Evolutionary conservation across 2,888 invertebrate species (phyloP), one percentile per base, ranked within the genome.

Genomic region (Tenthredo livida): DNA sequence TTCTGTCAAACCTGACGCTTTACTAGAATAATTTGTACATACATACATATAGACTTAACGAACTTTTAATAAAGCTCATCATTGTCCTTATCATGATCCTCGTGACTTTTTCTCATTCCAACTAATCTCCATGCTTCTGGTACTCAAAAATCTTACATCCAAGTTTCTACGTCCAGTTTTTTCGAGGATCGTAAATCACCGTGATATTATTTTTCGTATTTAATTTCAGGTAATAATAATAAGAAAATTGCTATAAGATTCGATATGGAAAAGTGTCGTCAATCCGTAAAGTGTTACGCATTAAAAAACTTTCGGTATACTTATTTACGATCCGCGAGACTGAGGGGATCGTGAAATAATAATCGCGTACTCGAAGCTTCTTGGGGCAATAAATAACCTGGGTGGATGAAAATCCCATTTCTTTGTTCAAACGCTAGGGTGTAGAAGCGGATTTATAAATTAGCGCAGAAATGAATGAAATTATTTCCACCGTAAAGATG

Each of bases 1-100:
- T 89, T 43, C 75, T 89, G 61, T 85, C 84, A 61, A 87, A 89
- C 84, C 88, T 91, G 25, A 70, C 80, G 61, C 80, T 80, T 80
- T 40, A 37, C 15, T 80, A 80, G 80, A n/a, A n/a, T 61, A 40
- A 80, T 61, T 80, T 80, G 80, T 80, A 80, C 43, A 80, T n/a
- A n/a, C n/a, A n/a, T n/a, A n/a, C n/a, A n/a, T n/a, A n/a, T 61
- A 61, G 12, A 29, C 33, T 15, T 29, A 29, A 33, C 9, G 25
- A 75, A 47, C 21, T 77, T 77, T 54, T 9, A 54, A 77, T 77
- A 54, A 77, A 77, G 33, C 17, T 77, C 50, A 43, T 17, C 33
- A 29, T 29, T 47, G 10, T 25, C 47, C 15, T 61, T 75, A 75
- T 47, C 43, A 7, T 37, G 75, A n/a, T 10, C 70, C 12, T 67